phyloP scores from a whole-genome alignment of 2,888 invertebrate species.

The Apodemia hepburni region DNA sequence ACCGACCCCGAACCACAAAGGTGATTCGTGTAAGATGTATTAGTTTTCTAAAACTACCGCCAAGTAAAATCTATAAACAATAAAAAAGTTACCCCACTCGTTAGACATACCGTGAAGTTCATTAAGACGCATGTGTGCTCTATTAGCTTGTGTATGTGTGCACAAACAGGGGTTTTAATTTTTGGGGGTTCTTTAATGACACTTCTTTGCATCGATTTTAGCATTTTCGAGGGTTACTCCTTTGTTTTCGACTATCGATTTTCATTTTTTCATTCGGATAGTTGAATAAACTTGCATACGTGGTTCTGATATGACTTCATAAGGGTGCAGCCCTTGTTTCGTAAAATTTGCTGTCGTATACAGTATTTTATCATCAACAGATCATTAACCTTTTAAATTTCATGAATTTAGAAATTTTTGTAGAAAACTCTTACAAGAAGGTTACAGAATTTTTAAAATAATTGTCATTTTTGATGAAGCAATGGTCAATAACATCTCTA shows the following conservation, averaged over 20 bases:
- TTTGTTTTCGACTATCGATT: slow-evolving; percentile 74
- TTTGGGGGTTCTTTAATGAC: slow-evolving; percentile 79
- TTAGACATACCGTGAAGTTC: slow-evolving; percentile 40
- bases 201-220: slow-evolving; percentile 78
- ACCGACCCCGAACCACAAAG: too few species aligned
- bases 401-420: neutral
- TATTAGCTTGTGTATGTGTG: slow-evolving; percentile 37
- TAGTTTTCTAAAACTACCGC: slow-evolving; percentile 18
- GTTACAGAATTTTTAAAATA: too few species aligned
- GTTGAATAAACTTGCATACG: slow-evolving; percentile 50
- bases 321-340: neutral
- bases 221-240: slow-evolving; percentile 70
- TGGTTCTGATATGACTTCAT: slow-evolving; percentile 31
- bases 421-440: too few species aligned
- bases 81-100: slow-evolving; percentile 39
- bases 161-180: slow-evolving; percentile 66
- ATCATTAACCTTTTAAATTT: neutral
- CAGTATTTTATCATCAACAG: neutral
- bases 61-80: slow-evolving; percentile 23
- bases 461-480: too few species aligned
- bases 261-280: slow-evolving; percentile 46
- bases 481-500: too few species aligned
- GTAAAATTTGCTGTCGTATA: neutral
- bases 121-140: slow-evolving; percentile 47
- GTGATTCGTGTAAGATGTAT: too few species aligned